phyloP scores from a whole-genome alignment of 2,797 vertebrate species.

The Urosaurus nigricauda region DNA sequence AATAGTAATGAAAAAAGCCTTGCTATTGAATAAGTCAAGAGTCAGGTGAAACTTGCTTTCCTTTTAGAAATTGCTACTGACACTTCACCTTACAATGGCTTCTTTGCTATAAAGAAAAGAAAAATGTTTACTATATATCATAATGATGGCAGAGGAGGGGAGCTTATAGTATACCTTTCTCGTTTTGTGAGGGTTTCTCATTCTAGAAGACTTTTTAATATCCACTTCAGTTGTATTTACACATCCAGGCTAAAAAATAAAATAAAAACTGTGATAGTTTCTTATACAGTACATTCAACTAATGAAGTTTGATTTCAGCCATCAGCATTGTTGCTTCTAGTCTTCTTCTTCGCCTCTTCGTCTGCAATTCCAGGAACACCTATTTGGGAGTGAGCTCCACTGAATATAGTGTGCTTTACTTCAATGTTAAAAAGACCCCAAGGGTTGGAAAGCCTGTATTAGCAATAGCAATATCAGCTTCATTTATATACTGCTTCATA shows the following conservation, averaged over 20 bases:
- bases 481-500: too few relatives aligned
- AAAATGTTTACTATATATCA: not conserved
- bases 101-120: slow-evolving; percentile 33
- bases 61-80: not conserved
- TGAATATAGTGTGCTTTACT: not conserved
- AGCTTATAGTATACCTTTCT: slow-evolving; percentile 85
- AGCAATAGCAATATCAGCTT: too few relatives aligned
- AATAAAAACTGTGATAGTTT: slow-evolving; percentile 40
- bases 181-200: slow-evolving; percentile 98
- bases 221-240: slow-evolving; percentile 98
- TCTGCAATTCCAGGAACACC: not conserved
- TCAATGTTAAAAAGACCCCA: not conserved
- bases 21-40: not conserved
- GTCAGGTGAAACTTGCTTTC: not conserved
- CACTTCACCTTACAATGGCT: rapidly evolving
- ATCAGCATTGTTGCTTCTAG: not conserved
- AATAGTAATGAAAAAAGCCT: not conserved
- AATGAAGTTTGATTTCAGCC: not conserved
- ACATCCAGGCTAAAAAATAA: slow-evolving; percentile 90
- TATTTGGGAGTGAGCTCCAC: not conserved
- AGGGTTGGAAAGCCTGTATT: too few relatives aligned
- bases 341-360: not conserved
- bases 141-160: too few relatives aligned
- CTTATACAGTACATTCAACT: slow-evolving; percentile 10
- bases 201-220: slow-evolving; percentile 98